phyloP scores from a whole-genome alignment of 2,888 invertebrate genomes.

The Esperia sulphurella region DNA sequence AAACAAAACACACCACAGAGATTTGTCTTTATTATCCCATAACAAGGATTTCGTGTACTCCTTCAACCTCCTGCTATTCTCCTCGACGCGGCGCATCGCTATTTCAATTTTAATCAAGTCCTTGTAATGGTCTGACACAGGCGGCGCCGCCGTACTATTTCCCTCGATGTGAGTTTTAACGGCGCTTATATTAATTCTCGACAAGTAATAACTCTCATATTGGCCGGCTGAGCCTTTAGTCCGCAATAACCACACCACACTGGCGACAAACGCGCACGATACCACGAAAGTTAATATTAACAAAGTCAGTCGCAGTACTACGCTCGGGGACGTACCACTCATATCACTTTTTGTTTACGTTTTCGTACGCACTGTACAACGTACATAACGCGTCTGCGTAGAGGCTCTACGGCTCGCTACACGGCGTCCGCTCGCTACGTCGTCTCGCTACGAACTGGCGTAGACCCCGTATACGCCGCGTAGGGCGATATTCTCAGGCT shows the following conservation, averaged over 20 bases:
- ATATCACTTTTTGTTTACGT: slow-evolving; percentile 77
- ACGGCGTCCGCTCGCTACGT: slow-evolving; percentile 56
- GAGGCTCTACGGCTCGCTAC: slow-evolving; percentile 54
- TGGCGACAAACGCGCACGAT: slow-evolving; percentile 67
- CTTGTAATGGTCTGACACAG: slow-evolving; percentile 68
- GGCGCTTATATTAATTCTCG: slow-evolving; percentile 75
- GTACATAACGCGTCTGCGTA: slow-evolving; percentile 67
- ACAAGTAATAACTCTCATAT: slow-evolving; percentile 77
- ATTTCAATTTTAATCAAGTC: slow-evolving; percentile 76
- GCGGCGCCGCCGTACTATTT: slow-evolving; percentile 49
- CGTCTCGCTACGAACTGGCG: slow-evolving; percentile 61
- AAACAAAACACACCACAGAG: slow-evolving; percentile 74
- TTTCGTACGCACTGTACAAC: slow-evolving; percentile 53
- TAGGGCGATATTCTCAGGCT: slow-evolving; percentile 14
- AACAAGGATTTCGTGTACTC: slow-evolving; percentile 72
- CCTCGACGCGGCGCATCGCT: slow-evolving; percentile 74
- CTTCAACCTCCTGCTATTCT: slow-evolving; percentile 70
- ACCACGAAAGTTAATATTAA: slow-evolving; percentile 67
- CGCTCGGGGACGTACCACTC: slow-evolving; percentile 71
- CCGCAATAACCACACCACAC: slow-evolving; percentile 71
- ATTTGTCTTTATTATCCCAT: slow-evolving; percentile 76
- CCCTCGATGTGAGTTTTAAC: slow-evolving; percentile 46
- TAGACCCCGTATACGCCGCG: slow-evolving; percentile 31
- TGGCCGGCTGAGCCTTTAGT: slow-evolving; percentile 56
- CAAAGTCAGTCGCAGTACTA: slow-evolving; percentile 68